These are phyloP conservation scores for Drosophila lowei DNA, from an alignment of 1,140 invertebrate genomes.

Conservation along the genomic window DNA sequence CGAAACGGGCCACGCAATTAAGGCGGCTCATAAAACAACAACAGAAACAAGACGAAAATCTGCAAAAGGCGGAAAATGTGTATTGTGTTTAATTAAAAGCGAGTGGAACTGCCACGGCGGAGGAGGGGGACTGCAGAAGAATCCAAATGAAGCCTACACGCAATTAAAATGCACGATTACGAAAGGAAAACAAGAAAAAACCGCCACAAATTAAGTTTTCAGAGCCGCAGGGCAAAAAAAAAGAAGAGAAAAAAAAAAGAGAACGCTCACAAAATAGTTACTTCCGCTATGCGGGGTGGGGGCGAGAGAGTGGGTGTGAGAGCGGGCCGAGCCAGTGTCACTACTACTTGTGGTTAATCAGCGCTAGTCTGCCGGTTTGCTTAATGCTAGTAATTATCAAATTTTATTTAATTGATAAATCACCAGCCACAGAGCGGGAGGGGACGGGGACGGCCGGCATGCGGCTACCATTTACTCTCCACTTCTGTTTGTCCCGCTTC, in stretches of 20 bases:
- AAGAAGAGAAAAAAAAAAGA: too few species aligned
- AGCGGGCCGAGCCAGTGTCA: background rate
- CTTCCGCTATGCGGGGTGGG: conserved; percentile 51
- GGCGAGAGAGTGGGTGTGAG: background rate
- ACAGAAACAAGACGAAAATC: conserved; percentile 60
- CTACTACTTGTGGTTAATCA: conserved; percentile 44
- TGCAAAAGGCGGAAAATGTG: conserved; percentile 76
- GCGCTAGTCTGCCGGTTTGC: conserved; percentile 5
- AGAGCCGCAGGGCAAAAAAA: conserved; percentile 25
- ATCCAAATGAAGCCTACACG: conserved; percentile 76
- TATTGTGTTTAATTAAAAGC: conserved; percentile 76
- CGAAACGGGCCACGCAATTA: conserved; percentile 49
- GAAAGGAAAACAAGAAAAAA: conserved; percentile 21
- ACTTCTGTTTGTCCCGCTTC: conserved; percentile 2
- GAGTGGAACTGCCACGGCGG: background rate
- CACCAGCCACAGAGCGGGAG: conserved; percentile 22
- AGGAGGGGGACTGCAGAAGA: conserved; percentile 30
- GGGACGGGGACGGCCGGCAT: background rate
- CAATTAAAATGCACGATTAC: conserved; percentile 74
- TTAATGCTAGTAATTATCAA: conserved; percentile 71
- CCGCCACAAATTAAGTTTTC: conserved; percentile 61
- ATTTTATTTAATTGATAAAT: conserved; percentile 73
- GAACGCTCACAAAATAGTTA: conserved; percentile 62
- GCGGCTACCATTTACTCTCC: too few species aligned
- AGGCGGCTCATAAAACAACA: conserved; percentile 43